Conservation (phyloP, 2,797 vertebrate genomes). For the Falco cherrug region DNA sequence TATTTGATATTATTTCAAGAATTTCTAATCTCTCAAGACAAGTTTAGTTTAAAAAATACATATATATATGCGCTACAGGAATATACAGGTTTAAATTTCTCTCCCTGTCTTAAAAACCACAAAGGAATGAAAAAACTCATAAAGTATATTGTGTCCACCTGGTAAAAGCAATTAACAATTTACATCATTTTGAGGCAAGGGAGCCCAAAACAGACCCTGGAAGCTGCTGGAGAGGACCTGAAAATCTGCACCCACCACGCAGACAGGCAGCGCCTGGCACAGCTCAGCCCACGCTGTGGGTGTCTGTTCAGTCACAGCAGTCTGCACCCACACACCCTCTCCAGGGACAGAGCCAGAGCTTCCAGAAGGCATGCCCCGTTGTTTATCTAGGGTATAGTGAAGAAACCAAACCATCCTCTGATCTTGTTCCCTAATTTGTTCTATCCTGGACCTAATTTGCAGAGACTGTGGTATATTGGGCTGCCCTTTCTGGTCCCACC, state of each 20-base stretch:
- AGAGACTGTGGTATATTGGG: neutral
- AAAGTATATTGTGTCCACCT: neutral
- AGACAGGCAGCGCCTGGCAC: neutral
- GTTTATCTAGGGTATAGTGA: constrained; percentile 17
- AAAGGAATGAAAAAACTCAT: neutral
- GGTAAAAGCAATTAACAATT: neutral
- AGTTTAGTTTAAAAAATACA: neutral
- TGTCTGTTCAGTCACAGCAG: neutral
- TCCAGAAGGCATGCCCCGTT: neutral
- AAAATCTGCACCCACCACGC: neutral
- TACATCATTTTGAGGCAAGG: neutral
- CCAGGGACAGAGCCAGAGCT: neutral
- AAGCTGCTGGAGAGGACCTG: neutral
- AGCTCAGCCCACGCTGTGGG: accelerated
- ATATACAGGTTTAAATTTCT: neutral
- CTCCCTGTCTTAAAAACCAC: neutral
- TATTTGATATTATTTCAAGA: neutral
- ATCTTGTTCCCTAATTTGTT: constrained; percentile 17
- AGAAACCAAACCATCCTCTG: neutral
- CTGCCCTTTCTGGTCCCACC: neutral
- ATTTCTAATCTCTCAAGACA: neutral
- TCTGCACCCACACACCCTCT: neutral
- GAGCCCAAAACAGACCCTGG: neutral
- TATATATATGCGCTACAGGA: neutral
- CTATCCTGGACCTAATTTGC: neutral